These are phyloP conservation scores for Numida meleagris DNA, from an alignment of 2,113 vertebrate species.

Conservation along the genomic window DNA sequence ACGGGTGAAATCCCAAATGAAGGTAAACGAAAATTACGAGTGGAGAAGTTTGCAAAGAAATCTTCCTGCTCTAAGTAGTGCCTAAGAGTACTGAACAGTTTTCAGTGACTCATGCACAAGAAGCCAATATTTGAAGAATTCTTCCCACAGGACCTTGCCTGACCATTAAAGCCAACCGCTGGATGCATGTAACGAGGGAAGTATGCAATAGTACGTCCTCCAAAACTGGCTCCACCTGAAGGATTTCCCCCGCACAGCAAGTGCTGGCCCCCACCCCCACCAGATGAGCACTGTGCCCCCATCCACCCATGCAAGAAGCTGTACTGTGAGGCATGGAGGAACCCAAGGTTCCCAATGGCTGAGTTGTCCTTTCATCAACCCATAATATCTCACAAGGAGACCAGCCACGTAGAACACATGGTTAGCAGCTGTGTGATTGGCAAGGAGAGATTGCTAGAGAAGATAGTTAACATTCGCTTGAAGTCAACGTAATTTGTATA, in stretches of 20 bases:
- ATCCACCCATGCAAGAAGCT: fast-evolving
- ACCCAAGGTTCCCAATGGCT: too few relatives aligned
- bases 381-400: not conserved
- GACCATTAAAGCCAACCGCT: not conserved
- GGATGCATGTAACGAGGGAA: not conserved
- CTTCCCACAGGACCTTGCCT: not conserved
- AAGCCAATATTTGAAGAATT: not conserved
- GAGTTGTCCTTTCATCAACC: not conserved
- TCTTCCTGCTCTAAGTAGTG: not conserved
- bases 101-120: not conserved
- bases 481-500: not conserved
- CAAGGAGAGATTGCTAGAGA: not conserved
- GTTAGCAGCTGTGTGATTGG: fast-evolving
- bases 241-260: fast-evolving
- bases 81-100: too few relatives aligned
- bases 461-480: not conserved
- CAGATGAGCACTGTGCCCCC: not conserved
- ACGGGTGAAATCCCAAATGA: not conserved
- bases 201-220: fast-evolving
- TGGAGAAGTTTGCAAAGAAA: not conserved
- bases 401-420: not conserved
- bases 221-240: fast-evolving
- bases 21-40: not conserved
- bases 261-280: not conserved
- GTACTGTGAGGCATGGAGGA: fast-evolving